Conservation (phyloP, 2,113 vertebrate species). For the Chinchilla lanigera region DNA sequence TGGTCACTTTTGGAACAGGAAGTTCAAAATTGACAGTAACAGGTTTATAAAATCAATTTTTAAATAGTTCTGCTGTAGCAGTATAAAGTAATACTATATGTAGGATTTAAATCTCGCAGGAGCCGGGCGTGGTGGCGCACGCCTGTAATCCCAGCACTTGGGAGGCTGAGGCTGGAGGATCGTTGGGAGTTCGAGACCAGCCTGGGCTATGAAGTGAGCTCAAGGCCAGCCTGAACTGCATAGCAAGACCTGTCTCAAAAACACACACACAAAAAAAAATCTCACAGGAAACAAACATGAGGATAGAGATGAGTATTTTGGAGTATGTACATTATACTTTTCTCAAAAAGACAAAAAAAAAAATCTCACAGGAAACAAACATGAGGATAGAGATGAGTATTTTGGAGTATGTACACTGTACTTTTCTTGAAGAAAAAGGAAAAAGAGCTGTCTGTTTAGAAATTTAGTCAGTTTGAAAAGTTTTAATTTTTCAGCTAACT, state of each 20-base stretch:
- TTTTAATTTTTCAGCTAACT: constrained; percentile 30
- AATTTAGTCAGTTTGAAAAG: constrained; percentile 13
- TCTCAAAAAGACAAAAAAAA: no score
- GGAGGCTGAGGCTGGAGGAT: no score
- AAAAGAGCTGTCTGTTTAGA: constrained; percentile 9
- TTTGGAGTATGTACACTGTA: not conserved
- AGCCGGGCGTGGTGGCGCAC: no score
- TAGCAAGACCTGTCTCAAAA: no score
- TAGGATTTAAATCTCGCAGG: constrained; percentile 43
- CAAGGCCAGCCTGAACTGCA: no score
- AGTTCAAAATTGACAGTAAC: constrained; percentile 43
- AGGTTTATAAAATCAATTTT: constrained; percentile 44
- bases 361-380: constrained; percentile 48
- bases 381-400: constrained; percentile 19
- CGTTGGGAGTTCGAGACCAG: no score
- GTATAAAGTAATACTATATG: constrained; percentile 44
- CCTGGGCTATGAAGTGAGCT: no score
- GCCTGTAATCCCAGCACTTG: no score
- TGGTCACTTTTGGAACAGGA: constrained; percentile 44
- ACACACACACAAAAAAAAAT: no score
- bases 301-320: constrained; percentile 8
- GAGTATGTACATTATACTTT: not conserved
- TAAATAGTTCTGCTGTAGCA: constrained; percentile 8
- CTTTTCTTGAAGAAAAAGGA: constrained; percentile 41
- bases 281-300: constrained; percentile 53